These are phyloP conservation scores for Aplodontia rufa DNA, from an alignment of 2,113 vertebrate species.

Conservation along the genomic window DNA sequence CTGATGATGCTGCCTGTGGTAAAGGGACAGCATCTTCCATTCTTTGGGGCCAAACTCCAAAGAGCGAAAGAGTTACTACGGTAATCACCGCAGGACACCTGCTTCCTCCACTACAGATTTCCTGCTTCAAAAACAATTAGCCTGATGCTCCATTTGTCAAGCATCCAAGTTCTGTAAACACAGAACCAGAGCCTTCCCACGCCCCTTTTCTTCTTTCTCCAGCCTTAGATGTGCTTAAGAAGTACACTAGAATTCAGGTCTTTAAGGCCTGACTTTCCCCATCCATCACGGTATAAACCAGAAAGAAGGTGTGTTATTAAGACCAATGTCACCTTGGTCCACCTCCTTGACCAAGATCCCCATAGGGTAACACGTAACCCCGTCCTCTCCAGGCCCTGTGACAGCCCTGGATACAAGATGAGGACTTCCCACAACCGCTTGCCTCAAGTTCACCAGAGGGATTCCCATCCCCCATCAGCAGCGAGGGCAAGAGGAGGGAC, in stretches of 20 bases:
- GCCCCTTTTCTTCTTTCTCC: not conserved
- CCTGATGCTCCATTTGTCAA: slow-evolving; percentile 49
- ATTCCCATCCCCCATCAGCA: not conserved
- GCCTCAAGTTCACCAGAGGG: not conserved
- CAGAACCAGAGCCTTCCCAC: slow-evolving; percentile 37
- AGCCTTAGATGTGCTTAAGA: not conserved
- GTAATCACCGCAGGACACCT: slow-evolving; percentile 82
- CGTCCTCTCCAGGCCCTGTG: not conserved
- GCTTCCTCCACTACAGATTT: slow-evolving; percentile 84
- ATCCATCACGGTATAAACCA: not conserved
- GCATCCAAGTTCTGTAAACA: slow-evolving; percentile 63
- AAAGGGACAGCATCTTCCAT: slow-evolving; percentile 67
- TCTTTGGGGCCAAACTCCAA: slow-evolving; percentile 62
- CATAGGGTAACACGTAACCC: rapidly evolving
- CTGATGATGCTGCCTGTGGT: slow-evolving; percentile 22
- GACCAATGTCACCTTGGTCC: not conserved
- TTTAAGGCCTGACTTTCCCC: not conserved
- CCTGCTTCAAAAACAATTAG: slow-evolving; percentile 83
- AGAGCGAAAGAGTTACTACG: slow-evolving; percentile 63
- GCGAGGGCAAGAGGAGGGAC: not conserved
- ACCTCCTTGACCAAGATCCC: not conserved
- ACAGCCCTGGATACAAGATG: not conserved
- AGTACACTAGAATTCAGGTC: not conserved
- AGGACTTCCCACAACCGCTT: not conserved
- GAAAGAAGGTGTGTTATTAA: not conserved